phyloP scores from a whole-genome alignment of 2,113 vertebrate species.

The Thunnus thynnus region DNA sequence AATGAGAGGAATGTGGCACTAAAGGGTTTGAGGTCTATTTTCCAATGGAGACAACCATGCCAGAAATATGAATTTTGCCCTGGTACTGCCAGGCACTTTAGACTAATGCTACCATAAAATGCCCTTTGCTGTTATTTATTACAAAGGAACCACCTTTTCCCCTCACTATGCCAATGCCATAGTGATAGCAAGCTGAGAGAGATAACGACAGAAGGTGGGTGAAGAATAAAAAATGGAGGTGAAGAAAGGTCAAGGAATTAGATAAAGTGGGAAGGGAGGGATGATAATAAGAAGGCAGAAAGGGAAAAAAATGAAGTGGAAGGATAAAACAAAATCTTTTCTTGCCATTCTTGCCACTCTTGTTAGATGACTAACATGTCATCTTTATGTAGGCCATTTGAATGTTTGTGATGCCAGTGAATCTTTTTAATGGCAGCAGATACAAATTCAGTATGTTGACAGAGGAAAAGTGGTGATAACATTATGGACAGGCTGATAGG shows the following conservation, averaged over 20 bases:
- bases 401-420: not conserved
- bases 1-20: slow-evolving; percentile 34
- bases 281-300: not conserved
- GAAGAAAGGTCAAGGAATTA: slow-evolving; percentile 32
- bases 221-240: slow-evolving; percentile 36
- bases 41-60: slow-evolving; percentile 49
- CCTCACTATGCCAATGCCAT: not conserved
- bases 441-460: not conserved
- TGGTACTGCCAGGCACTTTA: slow-evolving; percentile 41
- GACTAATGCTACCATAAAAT: slow-evolving; percentile 48
- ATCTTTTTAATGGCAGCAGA: not conserved
- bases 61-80: slow-evolving; percentile 58
- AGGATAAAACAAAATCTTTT: not conserved
- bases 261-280: not conserved
- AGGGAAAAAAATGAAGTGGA: not conserved
- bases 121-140: slow-evolving; percentile 50
- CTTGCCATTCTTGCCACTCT: not conserved
- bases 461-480: not conserved
- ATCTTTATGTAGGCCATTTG: not conserved
- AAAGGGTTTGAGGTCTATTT: slow-evolving; percentile 45
- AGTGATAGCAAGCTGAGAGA: slow-evolving; percentile 14
- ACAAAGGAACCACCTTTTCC: slow-evolving; percentile 35
- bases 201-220: not conserved
- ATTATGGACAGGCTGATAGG: not conserved
- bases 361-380: not conserved